phyloP scores from a whole-genome alignment of 2,888 invertebrate species.

The Thymelicus sylvestris region DNA sequence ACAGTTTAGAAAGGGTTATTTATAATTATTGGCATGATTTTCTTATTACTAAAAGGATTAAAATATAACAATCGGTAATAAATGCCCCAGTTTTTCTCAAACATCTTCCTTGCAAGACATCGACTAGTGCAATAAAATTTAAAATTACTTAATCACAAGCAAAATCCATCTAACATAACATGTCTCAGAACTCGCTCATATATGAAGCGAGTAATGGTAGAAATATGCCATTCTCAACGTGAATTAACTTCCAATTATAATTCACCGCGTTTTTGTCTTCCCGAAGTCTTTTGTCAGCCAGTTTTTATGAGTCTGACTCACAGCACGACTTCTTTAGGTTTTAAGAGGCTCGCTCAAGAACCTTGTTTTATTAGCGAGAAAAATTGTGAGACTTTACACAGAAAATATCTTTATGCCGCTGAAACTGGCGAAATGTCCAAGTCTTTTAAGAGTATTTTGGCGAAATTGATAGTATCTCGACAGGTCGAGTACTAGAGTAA shows the following conservation, averaged over 20 bases:
- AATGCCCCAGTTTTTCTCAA: too few species aligned
- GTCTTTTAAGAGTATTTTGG: not conserved
- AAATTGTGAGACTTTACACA: not conserved
- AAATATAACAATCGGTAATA: too few species aligned
- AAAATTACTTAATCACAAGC: too few species aligned
- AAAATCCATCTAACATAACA: too few species aligned
- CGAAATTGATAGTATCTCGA: not conserved
- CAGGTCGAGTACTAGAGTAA: not conserved
- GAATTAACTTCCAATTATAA: conserved; percentile 27
- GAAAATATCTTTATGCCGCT: not conserved
- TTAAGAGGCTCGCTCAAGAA: conserved; percentile 3
- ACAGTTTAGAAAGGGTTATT: too few species aligned
- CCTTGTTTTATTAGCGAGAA: conserved; percentile 11
- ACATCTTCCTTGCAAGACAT: too few species aligned
- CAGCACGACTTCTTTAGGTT: not conserved
- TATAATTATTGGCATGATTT: too few species aligned
- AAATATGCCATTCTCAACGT: conserved; percentile 7
- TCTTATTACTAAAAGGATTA: too few species aligned
- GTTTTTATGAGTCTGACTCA: conserved; percentile 18
- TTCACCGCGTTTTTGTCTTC: conserved; percentile 20
- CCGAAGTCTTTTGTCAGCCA: conserved; percentile 14
- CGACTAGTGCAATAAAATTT: too few species aligned
- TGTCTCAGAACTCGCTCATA: not conserved
- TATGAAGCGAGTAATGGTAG: conserved; percentile 7
- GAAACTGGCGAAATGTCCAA: not conserved